phyloP scores from a whole-genome alignment of 2,888 invertebrate species.

The Idaea straminata region DNA sequence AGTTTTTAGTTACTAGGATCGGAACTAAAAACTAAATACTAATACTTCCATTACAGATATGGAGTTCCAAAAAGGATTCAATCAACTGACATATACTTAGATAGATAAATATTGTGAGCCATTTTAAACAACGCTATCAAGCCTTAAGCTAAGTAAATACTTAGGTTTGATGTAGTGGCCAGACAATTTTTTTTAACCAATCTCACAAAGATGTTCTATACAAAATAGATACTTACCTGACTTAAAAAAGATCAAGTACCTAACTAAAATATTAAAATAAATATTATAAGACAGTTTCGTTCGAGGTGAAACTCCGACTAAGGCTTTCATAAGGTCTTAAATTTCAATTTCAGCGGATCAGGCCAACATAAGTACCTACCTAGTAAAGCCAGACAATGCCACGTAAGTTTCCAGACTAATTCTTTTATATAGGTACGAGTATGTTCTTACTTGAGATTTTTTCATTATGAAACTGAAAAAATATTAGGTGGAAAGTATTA shows the following conservation, averaged over 20 bases:
- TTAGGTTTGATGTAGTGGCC: no score
- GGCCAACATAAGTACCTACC: slow-evolving; percentile 36
- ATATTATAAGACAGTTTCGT: neutral
- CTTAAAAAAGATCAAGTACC: neutral
- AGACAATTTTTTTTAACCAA: no score
- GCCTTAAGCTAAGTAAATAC: neutral
- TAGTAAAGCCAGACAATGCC: slow-evolving; percentile 40
- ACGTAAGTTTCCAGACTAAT: slow-evolving; percentile 42
- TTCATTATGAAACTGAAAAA: slow-evolving; percentile 8
- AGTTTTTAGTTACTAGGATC: no score
- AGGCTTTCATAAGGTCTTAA: slow-evolving; percentile 59
- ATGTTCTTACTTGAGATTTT: slow-evolving; percentile 34
- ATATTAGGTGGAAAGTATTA: neutral
- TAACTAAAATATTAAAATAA: neutral
- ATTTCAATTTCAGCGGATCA: slow-evolving; percentile 72
- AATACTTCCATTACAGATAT: no score
- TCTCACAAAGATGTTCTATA: neutral
- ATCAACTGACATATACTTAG: no score
- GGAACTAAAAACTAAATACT: no score
- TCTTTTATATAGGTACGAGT: slow-evolving; percentile 33
- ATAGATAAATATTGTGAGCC: no score
- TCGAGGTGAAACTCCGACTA: slow-evolving; percentile 28
- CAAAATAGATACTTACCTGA: neutral
- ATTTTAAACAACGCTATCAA: neutral
- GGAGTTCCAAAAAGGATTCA: no score